phyloP scores from a whole-genome alignment of 2,797 vertebrate species.

The Hozukius guyotensis region DNA sequence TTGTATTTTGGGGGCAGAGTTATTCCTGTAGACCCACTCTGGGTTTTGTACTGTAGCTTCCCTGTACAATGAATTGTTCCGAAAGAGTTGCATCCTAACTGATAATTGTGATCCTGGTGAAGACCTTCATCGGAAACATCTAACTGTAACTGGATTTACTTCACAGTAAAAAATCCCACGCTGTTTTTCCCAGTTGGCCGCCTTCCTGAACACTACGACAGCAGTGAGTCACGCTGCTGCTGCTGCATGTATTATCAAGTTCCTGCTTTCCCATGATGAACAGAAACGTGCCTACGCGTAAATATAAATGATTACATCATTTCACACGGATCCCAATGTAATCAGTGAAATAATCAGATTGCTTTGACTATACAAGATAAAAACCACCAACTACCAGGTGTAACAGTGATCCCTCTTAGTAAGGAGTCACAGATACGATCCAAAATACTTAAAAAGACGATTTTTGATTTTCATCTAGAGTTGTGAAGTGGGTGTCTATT shows the following conservation, averaged over 20 bases:
- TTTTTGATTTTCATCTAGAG: neutral
- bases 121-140: neutral
- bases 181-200: neutral
- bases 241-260: slow-evolving; percentile 2
- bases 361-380: neutral
- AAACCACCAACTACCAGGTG: neutral
- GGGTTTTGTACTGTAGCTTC: neutral
- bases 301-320: neutral
- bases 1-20: neutral
- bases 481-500: neutral
- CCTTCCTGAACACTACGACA: neutral
- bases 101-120: neutral
- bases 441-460: neutral
- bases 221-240: slow-evolving; percentile 52
- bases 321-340: neutral
- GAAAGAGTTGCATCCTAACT: neutral
- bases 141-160: slow-evolving; percentile 13
- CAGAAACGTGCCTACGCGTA: neutral
- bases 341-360: neutral
- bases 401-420: neutral
- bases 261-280: slow-evolving; percentile 20
- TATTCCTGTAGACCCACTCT: neutral
- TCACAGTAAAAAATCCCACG: slow-evolving; percentile 4
- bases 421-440: neutral
- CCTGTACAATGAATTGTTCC: neutral